Evolutionary conservation across 2,888 invertebrate genomes (phyloP).

Genomic region (Pherbina coryleti): DNA sequence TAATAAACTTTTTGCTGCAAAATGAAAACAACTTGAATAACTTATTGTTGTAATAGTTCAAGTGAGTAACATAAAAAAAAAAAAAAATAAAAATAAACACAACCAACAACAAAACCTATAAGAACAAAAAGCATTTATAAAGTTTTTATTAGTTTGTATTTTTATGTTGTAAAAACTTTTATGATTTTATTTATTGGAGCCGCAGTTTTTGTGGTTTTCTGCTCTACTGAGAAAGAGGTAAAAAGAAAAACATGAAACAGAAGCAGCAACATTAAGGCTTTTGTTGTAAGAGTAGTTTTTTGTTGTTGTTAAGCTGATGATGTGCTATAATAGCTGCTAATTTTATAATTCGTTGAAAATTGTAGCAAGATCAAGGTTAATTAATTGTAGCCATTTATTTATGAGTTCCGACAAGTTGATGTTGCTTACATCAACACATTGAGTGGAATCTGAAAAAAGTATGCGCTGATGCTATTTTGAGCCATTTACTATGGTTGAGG

Average conservation of each 20-base stretch:
- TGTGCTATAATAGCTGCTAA: no score
- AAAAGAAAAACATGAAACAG: not conserved
- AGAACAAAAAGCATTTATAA: not conserved
- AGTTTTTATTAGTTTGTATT: not conserved
- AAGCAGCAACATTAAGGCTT: not conserved
- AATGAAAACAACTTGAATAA: not conserved
- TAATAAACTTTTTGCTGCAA: conserved; percentile 26
- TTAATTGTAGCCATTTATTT: not conserved
- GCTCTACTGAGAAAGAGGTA: not conserved
- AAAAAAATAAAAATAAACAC: no score
- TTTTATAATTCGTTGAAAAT: not conserved
- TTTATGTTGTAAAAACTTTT: not conserved
- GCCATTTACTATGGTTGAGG: no score
- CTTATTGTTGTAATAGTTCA: not conserved
- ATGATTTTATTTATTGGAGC: not conserved
- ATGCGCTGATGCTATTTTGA: no score
- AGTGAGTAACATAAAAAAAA: not conserved
- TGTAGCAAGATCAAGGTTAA: conserved; percentile 35
- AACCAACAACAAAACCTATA: not conserved
- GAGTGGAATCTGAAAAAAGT: not conserved
- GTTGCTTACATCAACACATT: not conserved
- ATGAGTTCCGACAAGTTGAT: not conserved
- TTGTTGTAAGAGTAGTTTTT: no score
- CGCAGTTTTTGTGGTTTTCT: not conserved
- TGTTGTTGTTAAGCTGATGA: no score